Evolutionary conservation across 2,888 invertebrate genomes (phyloP), one percentile per base, ranked within the genome.

Genomic region (Ichneumoninae sp.): DNA sequence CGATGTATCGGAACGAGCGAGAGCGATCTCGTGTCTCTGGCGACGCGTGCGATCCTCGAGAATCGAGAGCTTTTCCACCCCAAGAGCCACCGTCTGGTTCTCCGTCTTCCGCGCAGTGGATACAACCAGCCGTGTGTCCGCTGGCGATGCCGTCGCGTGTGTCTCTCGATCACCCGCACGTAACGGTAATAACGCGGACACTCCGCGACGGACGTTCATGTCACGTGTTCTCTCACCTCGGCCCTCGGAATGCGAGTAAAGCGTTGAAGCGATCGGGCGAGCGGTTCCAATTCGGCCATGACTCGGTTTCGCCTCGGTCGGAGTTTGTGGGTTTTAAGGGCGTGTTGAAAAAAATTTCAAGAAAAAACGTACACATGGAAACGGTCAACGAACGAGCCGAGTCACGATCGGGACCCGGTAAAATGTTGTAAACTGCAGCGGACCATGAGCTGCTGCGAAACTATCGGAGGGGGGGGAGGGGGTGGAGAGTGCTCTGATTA

Each of bases 281-380:
- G 68, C 40, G 33, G 26, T 80, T 80, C 54, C n/a, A 50, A 80
- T 50, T 60, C 74, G 74, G 54, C 74, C 74, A 16, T 74, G 72
- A 80, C 80, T 80, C 80, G 40, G n/a, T 71, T 79, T 79, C 50
- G 50, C 36, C 36, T 65, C n/a, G 22, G 50, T n/a, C 62, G 52
- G 62, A 22, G 50, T 65, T 62, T 54, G 68, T 68, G 68, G 40
- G 22, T 70, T 78, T 70, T 78, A 70, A 78, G 78, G 70, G 78
- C 62, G 22, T 40, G n/a, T 10, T 22, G 60, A 60, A 60, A 60
- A 66, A 68, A 66, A 40, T 26, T 33, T 6, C 16, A 22, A 13
- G 30, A 26, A 44, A n/a, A 36, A n/a, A 26, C 22, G 22, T 4
- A 16, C 33, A 71, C 7, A 22, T 22, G 26, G 57, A 57, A 26